A percentile compares a stretch with the other conserved stretches of the same genome.
Conservation (phyloP, 2,888 invertebrate species). For the Ophion ventricosus region DNA sequence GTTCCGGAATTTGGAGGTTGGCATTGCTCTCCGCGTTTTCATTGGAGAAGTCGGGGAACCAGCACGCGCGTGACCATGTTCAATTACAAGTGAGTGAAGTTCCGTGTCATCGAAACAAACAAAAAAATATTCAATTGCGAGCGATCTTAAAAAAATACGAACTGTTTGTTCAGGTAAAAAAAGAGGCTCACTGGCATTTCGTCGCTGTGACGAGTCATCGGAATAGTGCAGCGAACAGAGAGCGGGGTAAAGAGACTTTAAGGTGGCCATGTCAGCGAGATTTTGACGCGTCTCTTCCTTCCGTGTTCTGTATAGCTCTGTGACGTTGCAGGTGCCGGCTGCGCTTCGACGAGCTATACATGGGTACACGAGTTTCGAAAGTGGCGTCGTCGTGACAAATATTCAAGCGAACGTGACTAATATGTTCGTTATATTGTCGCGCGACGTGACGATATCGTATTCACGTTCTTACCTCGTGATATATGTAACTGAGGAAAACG, state of each 20-base stretch:
- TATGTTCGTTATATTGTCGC: conserved; percentile 15
- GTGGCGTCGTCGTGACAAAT: neutral
- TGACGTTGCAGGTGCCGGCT: conserved; percentile 59
- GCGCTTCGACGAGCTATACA: neutral
- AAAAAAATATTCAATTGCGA: neutral
- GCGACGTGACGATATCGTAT: conserved; percentile 8
- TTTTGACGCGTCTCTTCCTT: conserved; percentile 55
- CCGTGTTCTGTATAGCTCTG: conserved; percentile 31
- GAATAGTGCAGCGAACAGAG: neutral
- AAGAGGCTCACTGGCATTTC: neutral
- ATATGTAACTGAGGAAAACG: neutral
- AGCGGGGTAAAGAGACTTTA: conserved; percentile 3
- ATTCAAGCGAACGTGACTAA: conserved; percentile 12
- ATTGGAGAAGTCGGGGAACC: conserved; percentile 3
- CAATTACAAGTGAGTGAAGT: neutral
- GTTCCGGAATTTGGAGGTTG: conserved; percentile 35
- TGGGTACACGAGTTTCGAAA: conserved; percentile 14
- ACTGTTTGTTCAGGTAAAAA: neutral
- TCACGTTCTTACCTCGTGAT: neutral
- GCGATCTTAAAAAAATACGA: neutral
- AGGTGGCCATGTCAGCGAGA: conserved; percentile 52
- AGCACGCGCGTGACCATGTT: conserved; percentile 3
- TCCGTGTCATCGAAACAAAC: neutral
- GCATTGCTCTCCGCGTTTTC: conserved; percentile 3
- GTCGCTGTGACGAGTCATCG: neutral